Percentiles rank a stretch among this genome's conserved stretches.
phyloP scores from a whole-genome alignment of 2,797 vertebrate species.

The Thaleichthys pacificus region DNA sequence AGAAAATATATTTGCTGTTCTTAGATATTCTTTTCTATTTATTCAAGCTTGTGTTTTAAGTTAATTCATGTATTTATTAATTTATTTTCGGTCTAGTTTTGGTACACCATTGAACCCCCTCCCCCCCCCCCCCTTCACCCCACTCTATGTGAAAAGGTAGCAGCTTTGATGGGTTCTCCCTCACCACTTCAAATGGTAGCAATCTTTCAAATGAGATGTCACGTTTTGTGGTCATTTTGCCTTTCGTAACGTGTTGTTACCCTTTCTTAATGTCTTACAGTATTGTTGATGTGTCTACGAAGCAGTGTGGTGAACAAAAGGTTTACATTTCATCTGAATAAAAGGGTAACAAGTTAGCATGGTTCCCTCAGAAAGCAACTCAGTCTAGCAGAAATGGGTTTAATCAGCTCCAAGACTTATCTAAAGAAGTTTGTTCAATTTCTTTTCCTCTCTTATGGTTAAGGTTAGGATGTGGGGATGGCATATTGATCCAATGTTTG shows the following conservation, averaged over 20 bases:
- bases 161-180: slow-evolving; percentile 4
- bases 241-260: neutral
- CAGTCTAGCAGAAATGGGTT: too few species aligned
- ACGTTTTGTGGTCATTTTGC: slow-evolving; percentile 21
- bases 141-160: slow-evolving; percentile 12
- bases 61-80: slow-evolving; percentile 31
- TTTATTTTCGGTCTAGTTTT: slow-evolving; percentile 21
- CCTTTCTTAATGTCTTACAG: neutral
- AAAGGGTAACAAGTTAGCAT: neutral
- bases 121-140: neutral
- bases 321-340: neutral
- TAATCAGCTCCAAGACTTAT: neutral
- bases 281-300: neutral
- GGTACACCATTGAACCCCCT: neutral
- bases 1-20: neutral
- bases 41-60: slow-evolving; percentile 34
- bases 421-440: too few species aligned
- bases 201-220: slow-evolving; percentile 6
- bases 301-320: neutral
- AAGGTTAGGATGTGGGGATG: neutral
- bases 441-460: neutral
- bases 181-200: slow-evolving; percentile 18
- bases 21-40: slow-evolving; percentile 27
- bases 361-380: neutral
- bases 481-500: neutral